Percentiles rank a stretch among this genome's conserved stretches.
phyloP scores from a whole-genome alignment of 1,140 invertebrate genomes.

The Drosophila setifemur region DNA sequence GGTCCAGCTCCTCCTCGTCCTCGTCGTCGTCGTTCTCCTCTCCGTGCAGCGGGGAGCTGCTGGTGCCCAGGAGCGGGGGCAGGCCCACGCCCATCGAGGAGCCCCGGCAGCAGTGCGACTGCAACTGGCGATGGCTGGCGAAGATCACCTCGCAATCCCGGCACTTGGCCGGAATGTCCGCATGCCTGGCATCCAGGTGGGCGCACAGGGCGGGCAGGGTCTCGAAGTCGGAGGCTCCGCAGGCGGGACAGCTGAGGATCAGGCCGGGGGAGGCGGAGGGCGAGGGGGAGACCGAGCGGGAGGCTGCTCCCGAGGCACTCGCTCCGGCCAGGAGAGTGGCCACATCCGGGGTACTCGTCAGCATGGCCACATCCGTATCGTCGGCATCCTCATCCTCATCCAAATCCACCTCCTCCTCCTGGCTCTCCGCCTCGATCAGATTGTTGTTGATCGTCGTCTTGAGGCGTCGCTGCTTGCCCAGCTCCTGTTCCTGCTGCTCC shows the following conservation, averaged over 20 bases:
- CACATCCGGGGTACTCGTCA: slow-evolving; percentile 66
- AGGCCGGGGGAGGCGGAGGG: not conserved
- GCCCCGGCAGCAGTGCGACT: slow-evolving; percentile 83
- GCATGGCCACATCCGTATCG: slow-evolving; percentile 35
- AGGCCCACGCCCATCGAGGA: not conserved
- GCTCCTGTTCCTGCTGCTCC: slow-evolving; percentile 1
- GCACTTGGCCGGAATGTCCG: slow-evolving; percentile 87
- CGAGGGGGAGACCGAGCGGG: slow-evolving; percentile 14
- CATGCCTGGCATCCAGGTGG: slow-evolving; percentile 89
- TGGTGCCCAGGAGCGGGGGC: slow-evolving; percentile 47
- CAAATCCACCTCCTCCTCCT: not conserved
- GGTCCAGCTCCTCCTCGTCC: slow-evolving; percentile 16
- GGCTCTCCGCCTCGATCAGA: slow-evolving; percentile 45
- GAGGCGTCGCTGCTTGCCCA: slow-evolving; percentile 42
- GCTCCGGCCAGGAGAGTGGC: slow-evolving; percentile 49
- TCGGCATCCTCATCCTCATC: slow-evolving; percentile 5
- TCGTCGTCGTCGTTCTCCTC: slow-evolving; percentile 20
- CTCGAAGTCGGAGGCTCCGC: slow-evolving; percentile 85
- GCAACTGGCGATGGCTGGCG: slow-evolving; percentile 87
- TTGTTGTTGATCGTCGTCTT: slow-evolving; percentile 70
- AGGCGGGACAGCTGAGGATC: slow-evolving; percentile 84
- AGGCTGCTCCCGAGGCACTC: slow-evolving; percentile 35
- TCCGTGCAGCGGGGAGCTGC: slow-evolving; percentile 46
- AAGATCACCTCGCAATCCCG: slow-evolving; percentile 88
- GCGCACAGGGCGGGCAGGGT: slow-evolving; percentile 85